phyloP scores from a whole-genome alignment of 2,888 invertebrate species.

The Hydropsyche betteni region DNA sequence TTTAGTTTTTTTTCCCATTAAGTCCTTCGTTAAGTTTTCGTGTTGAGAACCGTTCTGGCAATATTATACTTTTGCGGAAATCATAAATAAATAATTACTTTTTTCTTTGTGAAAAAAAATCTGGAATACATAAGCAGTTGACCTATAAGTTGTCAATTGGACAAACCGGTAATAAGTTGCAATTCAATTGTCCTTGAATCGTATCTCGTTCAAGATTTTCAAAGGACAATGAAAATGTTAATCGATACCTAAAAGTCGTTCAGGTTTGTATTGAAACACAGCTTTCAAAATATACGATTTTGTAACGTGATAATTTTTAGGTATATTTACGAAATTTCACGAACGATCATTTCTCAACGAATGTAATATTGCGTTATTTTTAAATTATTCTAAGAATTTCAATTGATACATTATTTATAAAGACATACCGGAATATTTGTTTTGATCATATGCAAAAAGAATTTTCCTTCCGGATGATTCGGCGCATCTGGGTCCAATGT shows the following conservation, averaged over 20 bases:
- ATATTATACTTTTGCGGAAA: not conserved
- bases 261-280: too few relatives aligned
- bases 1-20: too few relatives aligned
- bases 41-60: not conserved
- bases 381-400: too few relatives aligned
- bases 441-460: slow-evolving; percentile 64
- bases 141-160: slow-evolving; percentile 1
- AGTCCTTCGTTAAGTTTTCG: not conserved
- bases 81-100: not conserved
- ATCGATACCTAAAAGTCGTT: too few relatives aligned
- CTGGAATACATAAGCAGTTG: not conserved
- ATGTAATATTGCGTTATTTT: too few relatives aligned
- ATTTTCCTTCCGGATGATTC: slow-evolving; percentile 61
- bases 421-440: slow-evolving; percentile 64
- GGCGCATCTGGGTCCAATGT: slow-evolving; percentile 65
- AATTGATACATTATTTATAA: too few relatives aligned
- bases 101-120: not conserved
- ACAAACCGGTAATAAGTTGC: not conserved
- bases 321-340: too few relatives aligned
- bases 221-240: too few relatives aligned
- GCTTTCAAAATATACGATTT: too few relatives aligned
- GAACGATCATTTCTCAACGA: too few relatives aligned
- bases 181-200: not conserved
- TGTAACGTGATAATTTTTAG: too few relatives aligned
- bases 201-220: too few relatives aligned